Evolutionary conservation across 2,888 invertebrate genomes (phyloP), one percentile per base, ranked within the genome.

Genomic region (Micropterix aruncella): DNA sequence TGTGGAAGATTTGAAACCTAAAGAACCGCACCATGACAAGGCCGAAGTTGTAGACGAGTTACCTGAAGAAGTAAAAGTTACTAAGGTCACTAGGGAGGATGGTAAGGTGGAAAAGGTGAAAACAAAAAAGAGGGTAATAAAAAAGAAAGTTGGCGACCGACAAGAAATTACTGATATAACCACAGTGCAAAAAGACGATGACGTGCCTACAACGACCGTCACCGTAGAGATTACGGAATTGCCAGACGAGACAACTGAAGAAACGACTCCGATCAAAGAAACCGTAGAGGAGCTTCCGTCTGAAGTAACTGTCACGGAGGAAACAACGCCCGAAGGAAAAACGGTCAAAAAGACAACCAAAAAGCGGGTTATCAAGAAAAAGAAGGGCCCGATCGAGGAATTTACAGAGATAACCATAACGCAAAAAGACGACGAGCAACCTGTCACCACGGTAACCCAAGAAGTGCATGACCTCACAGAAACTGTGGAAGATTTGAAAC

Each of bases 351-450:
- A n/a, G n/a, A n/a, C n/a, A n/a, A n/a, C n/a, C n/a, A n/a, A n/a
- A n/a, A n/a, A n/a, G n/a, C n/a, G n/a, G n/a, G n/a, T n/a, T n/a
- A 45, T 61, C 3, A 63, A 58, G 41, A 65, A 60, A 47, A 60
- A 53, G 12, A 55, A 62, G 44, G 62, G 61, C n/a, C 56, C 56
- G 4, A 58, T 58, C 42, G 61, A 65, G 17, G 60, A 66, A 53
- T 57, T 63, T 1, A 63, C 62, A 1, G 64, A 65, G 45, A 62
- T 65, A 36, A 60, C 60, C 15, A 57, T 56, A 14, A 55, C 61
- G 38, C 55, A 60, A 50, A 51, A 54, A 18, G 59, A 59, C 36
- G 59, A 59, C 18, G 52, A 62, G 44, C 55, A 55, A 47, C 62
- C 63, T 1, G 47, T 54, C 17, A 58, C 61, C 1, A 52, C 56